Conservation (phyloP, 2,888 invertebrate genomes). For the Campoletis raptor region DNA sequence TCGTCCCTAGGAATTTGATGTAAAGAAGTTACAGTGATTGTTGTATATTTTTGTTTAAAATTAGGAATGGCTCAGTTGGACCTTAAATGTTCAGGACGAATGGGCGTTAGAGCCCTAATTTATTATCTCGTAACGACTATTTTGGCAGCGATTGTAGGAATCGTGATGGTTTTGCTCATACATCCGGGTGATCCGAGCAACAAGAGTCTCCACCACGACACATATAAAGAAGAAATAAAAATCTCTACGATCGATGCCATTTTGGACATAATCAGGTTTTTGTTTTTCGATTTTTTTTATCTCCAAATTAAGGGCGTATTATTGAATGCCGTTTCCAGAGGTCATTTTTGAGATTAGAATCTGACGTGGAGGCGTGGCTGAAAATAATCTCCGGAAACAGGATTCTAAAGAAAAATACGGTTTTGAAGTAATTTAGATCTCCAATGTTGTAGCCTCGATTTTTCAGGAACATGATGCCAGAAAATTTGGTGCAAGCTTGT, state of each 20-base stretch:
- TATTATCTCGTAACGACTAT: slow-evolving; percentile 89
- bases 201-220: slow-evolving; percentile 74
- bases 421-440: not conserved
- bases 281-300: not conserved
- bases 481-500: slow-evolving; percentile 87
- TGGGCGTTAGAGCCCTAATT: slow-evolving; percentile 87
- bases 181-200: slow-evolving; percentile 88
- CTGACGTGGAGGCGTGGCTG: too few species aligned
- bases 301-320: not conserved
- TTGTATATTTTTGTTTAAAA: not conserved
- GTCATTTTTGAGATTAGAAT: too few species aligned
- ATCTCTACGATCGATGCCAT: slow-evolving; percentile 87
- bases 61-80: slow-evolving; percentile 88
- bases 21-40: not conserved
- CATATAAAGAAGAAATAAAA: slow-evolving; percentile 77
- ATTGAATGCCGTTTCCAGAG: not conserved
- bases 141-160: slow-evolving; percentile 88
- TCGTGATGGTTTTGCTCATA: slow-evolving; percentile 87
- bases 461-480: slow-evolving; percentile 87
- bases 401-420: too few species aligned
- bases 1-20: not conserved
- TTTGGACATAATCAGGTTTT: slow-evolving; percentile 87
- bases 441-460: not conserved
- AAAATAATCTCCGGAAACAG: too few species aligned
- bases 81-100: slow-evolving; percentile 88